phyloP scores from a whole-genome alignment of 2,888 invertebrate genomes.

The Orchesella flavescens region DNA sequence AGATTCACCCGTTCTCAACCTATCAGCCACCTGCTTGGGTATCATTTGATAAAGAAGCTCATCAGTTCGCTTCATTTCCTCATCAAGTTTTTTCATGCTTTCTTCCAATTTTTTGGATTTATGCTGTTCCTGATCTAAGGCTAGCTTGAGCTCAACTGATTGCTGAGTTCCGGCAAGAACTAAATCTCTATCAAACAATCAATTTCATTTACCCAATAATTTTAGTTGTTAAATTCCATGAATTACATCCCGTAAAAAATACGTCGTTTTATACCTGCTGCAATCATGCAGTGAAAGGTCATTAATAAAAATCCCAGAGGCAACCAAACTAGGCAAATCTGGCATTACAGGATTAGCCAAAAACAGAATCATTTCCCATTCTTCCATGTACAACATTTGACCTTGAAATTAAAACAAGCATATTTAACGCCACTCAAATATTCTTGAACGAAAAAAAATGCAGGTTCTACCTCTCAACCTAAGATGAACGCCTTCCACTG shows the following conservation, averaged over 20 bases:
- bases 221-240: no score
- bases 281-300: constrained; percentile 99
- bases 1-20: constrained; percentile 93
- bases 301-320: constrained; percentile 95
- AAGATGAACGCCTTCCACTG: constrained; percentile 41
- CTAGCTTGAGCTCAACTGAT: constrained; percentile 94
- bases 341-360: constrained; percentile 75
- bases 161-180: constrained; percentile 98
- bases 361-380: constrained; percentile 98
- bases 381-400: constrained; percentile 99
- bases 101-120: constrained; percentile 97
- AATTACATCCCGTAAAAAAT: no score
- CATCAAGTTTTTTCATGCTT: constrained; percentile 95
- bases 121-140: constrained; percentile 95
- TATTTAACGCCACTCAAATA: no score
- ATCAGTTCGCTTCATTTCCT: constrained; percentile 96
- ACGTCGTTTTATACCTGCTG: no score
- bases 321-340: constrained; percentile 83
- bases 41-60: constrained; percentile 98
- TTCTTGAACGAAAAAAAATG: no score
- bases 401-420: constrained; percentile 73
- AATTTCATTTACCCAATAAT: no score
- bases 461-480: constrained; percentile 77
- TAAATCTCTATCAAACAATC: constrained; percentile 91
- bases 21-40: constrained; percentile 96